phyloP scores from a whole-genome alignment of 1,140 invertebrate species.

The Trachymyrmex cornetzi region DNA sequence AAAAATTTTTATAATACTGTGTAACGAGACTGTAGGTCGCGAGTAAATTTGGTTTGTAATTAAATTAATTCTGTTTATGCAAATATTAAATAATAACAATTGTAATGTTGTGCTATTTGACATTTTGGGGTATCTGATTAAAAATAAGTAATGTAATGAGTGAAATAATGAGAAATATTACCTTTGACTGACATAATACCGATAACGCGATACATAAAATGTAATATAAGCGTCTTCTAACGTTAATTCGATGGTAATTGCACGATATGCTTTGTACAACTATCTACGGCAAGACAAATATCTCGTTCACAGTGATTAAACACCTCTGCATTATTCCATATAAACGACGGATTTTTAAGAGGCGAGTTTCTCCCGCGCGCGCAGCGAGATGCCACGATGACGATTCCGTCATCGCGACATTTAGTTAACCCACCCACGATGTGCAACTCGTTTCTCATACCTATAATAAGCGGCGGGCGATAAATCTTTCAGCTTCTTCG shows the following conservation, averaged over 20 bases:
- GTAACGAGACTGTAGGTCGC: background rate
- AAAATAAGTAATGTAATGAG: background rate
- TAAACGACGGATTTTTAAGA: slow-evolving; percentile 22
- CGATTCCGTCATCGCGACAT: slow-evolving; percentile 51
- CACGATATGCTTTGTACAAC: background rate
- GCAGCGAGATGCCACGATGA: slow-evolving; percentile 16
- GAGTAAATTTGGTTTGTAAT: background rate
- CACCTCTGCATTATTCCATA: slow-evolving; percentile 20
- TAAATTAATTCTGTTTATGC: background rate
- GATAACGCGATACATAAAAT: background rate
- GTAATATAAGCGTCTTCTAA: background rate
- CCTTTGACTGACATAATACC: background rate
- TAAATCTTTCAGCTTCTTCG: slow-evolving; percentile 77
- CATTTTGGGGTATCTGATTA: background rate
- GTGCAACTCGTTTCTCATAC: slow-evolving; percentile 70
- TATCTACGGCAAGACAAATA: slow-evolving; percentile 29
- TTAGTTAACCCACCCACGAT: slow-evolving; percentile 73
- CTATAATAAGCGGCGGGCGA: slow-evolving; percentile 77
- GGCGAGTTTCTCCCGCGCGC: slow-evolving; percentile 11
- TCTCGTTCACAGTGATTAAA: background rate
- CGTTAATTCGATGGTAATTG: background rate
- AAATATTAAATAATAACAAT: background rate
- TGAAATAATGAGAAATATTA: background rate
- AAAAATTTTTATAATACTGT: background rate
- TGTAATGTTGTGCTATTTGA: background rate